These are phyloP conservation scores for Stomorhina lunata DNA, from an alignment of 2,888 invertebrate genomes.

Conservation along the genomic window DNA sequence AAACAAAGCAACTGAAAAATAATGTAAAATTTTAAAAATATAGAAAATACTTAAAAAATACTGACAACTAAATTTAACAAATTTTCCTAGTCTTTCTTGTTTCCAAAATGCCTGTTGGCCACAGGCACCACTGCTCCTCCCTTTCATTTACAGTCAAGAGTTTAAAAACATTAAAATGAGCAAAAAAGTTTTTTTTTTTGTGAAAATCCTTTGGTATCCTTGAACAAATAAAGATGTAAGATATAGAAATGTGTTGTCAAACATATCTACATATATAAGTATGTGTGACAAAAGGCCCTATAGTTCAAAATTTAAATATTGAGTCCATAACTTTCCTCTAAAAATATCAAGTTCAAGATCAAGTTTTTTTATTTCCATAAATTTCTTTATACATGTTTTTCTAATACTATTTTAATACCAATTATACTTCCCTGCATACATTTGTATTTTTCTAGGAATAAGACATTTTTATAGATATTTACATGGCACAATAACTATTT, in stretches of 20 bases:
- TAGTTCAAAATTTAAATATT: no score
- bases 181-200: constrained; percentile 10
- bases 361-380: no score
- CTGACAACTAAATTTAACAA: constrained; percentile 49
- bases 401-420: no score
- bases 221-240: constrained; percentile 52
- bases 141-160: neutral
- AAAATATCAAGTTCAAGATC: no score
- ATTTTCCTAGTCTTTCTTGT: constrained; percentile 29
- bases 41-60: constrained; percentile 1
- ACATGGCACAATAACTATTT: no score
- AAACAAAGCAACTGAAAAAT: neutral
- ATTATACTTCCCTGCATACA: no score
- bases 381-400: no score
- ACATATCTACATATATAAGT: neutral
- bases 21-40: neutral
- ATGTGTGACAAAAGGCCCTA: neutral
- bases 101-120: constrained; percentile 41
- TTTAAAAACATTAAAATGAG: constrained; percentile 48
- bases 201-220: constrained; percentile 49
- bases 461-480: no score
- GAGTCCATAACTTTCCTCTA: no score
- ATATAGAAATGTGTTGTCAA: constrained; percentile 2
- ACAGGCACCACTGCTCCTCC: neutral
- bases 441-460: no score